These are phyloP conservation scores for Meda fulgida DNA, from an alignment of 2,797 vertebrate genomes.

Conservation along the genomic window DNA sequence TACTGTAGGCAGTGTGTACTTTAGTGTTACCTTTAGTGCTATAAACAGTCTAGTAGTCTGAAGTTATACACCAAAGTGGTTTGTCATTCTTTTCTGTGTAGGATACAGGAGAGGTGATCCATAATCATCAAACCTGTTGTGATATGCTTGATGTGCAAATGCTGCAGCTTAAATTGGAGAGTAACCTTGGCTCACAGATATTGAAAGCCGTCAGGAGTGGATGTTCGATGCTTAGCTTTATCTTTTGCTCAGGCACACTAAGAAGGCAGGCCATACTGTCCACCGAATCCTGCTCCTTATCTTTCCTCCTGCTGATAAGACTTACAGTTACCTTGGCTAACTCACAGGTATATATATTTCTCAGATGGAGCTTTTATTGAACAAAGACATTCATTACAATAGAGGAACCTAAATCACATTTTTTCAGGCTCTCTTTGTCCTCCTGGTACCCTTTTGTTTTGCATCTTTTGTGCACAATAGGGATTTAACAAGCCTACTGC, in stretches of 20 bases:
- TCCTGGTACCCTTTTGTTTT: constrained; percentile 37
- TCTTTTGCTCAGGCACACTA: constrained; percentile 29
- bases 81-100: not conserved
- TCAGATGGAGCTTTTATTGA: constrained; percentile 46
- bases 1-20: not conserved
- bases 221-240: constrained; percentile 43
- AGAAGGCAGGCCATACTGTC: constrained; percentile 48
- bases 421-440: constrained; percentile 34
- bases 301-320: constrained; percentile 51
- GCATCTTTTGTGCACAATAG: constrained; percentile 23
- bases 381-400: constrained; percentile 58
- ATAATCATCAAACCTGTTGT: constrained; percentile 27
- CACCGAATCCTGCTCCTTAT: constrained; percentile 53
- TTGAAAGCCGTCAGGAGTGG: constrained; percentile 7
- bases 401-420: constrained; percentile 44
- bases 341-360: constrained; percentile 41
- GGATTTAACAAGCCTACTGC: constrained; percentile 2
- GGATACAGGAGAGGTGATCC: not conserved
- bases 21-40: not conserved
- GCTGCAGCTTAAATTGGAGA: constrained; percentile 25
- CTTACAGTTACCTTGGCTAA: constrained; percentile 49
- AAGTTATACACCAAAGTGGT: not conserved
- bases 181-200: constrained; percentile 51
- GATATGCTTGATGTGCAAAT: constrained; percentile 32
- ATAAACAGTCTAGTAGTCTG: not conserved